phyloP scores from a whole-genome alignment of 2,888 invertebrate species.

The Crocallis elinguaria region DNA sequence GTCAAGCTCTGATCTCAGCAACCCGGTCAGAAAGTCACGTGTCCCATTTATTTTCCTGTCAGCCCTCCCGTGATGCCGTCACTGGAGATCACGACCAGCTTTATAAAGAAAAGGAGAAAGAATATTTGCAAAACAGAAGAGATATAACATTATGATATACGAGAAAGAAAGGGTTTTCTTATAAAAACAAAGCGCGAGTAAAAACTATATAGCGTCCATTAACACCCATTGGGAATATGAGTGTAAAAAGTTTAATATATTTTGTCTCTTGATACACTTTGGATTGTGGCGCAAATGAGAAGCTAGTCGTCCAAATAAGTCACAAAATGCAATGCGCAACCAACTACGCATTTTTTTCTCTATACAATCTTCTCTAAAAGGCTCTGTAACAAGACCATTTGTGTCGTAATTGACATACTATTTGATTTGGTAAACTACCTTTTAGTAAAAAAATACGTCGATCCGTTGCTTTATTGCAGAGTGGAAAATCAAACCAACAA shows the following conservation, averaged over 20 bases:
- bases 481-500: no score
- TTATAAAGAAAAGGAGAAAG: slow-evolving; percentile 13
- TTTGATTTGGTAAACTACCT: no score
- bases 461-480: no score
- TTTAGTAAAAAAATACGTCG: no score
- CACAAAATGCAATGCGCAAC: no score
- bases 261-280: no score
- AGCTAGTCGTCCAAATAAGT: neutral
- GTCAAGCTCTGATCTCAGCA: slow-evolving; percentile 4
- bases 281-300: neutral
- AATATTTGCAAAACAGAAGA: neutral
- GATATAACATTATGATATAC: no score
- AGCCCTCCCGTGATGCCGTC: neutral
- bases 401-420: no score
- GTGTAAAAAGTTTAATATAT: slow-evolving; percentile 22
- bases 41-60: slow-evolving; percentile 21
- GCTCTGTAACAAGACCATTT: no score
- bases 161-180: slow-evolving; percentile 16
- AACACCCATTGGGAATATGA: slow-evolving; percentile 14
- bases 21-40: slow-evolving; percentile 17
- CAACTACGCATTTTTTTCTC: no score
- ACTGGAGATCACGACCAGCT: slow-evolving; percentile 6
- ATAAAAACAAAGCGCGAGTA: slow-evolving; percentile 4
- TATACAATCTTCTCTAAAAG: no score
- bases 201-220: slow-evolving; percentile 13